Conservation (phyloP, 2,113 vertebrate species). For the Anoura caudifer region DNA sequence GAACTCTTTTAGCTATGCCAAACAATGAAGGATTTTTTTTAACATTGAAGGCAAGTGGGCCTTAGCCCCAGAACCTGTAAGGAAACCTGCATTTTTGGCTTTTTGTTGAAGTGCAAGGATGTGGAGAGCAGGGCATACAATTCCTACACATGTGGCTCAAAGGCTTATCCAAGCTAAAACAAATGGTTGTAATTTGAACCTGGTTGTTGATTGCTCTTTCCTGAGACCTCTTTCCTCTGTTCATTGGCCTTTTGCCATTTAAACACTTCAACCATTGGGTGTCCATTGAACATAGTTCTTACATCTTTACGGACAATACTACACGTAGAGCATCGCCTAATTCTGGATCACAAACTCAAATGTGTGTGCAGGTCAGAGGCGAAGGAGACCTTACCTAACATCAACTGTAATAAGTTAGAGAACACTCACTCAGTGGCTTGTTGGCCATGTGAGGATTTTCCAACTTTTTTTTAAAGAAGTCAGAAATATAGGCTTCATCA, state of each 20-base stretch:
- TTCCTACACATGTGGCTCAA: not conserved
- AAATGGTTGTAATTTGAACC: constrained; percentile 3
- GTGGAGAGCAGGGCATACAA: not conserved
- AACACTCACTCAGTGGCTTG: not conserved
- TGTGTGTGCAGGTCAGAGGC: not conserved
- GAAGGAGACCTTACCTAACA: not conserved
- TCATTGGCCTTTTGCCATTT: not conserved
- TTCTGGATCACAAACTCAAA: not conserved
- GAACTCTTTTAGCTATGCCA: not conserved
- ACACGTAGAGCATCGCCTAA: not conserved
- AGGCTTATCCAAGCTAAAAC: not conserved
- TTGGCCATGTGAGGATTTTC: not conserved
- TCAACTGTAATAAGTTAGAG: not conserved
- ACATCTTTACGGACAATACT: not conserved
- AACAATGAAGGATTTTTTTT: not conserved
- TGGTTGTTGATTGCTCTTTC: not conserved
- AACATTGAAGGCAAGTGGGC: not conserved
- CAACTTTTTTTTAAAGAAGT: not conserved
- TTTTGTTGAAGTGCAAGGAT: not conserved
- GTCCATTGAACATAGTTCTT: not conserved
- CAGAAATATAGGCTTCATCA: not conserved
- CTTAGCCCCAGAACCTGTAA: not conserved
- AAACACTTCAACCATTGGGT: not conserved
- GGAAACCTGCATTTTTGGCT: not conserved
- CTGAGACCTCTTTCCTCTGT: not conserved